Evolutionary conservation across 2,113 vertebrate species (phyloP).

Genomic region (Microtus pennsylvanicus): DNA sequence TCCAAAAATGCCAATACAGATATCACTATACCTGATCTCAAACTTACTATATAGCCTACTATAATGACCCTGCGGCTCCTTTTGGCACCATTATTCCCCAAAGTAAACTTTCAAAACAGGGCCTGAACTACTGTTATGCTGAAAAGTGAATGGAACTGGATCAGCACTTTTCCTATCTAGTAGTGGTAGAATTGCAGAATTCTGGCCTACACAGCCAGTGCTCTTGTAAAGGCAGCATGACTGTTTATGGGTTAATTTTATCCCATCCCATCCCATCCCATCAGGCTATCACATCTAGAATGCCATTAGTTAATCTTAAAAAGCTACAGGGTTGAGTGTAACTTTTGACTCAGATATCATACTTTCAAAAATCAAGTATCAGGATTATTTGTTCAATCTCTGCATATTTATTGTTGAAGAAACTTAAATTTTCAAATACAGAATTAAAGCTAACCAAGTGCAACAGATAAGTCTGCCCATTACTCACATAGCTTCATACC

Average conservation of each 20-base stretch:
- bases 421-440: conserved; percentile 82
- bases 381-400: conserved; percentile 77
- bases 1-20: not conserved
- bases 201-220: not conserved
- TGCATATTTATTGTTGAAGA: conserved; percentile 85
- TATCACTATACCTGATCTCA: not conserved
- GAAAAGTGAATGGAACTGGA: not conserved
- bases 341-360: conserved; percentile 51
- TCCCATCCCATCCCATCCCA: too few species aligned
- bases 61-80: not conserved
- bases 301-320: not conserved
- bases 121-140: not conserved
- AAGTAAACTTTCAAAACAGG: not conserved
- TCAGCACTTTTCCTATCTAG: not conserved
- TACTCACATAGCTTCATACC: not conserved
- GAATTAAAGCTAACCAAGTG: conserved; percentile 80
- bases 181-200: not conserved
- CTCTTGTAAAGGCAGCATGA: not conserved
- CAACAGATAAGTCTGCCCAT: conserved; percentile 74
- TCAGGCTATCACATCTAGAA: not conserved
- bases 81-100: too few species aligned
- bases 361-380: conserved; percentile 81
- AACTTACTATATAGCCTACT: not conserved
- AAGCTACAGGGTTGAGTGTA: not conserved
- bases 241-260: not conserved